These are phyloP conservation scores for Epinephelus cyanopodus DNA, from an alignment of 2,113 vertebrate genomes.

Conservation along the genomic window DNA sequence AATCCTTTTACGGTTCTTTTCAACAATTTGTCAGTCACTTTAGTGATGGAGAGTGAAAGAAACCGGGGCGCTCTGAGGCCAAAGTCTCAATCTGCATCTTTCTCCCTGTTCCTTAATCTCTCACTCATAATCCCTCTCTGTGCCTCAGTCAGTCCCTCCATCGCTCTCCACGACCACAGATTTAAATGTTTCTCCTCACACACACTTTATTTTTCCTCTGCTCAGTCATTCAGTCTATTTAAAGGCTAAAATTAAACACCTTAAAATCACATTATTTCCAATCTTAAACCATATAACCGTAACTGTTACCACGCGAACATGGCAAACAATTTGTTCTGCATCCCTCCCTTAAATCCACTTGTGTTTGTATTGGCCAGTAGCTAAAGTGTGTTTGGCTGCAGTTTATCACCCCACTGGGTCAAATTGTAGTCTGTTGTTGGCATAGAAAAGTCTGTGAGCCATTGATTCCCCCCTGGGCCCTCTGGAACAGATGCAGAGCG, in stretches of 20 bases:
- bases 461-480: conserved; percentile 52
- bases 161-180: conserved; percentile 8
- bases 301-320: neutral
- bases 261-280: conserved; percentile 36
- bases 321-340: conserved; percentile 19
- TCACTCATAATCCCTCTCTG: conserved; percentile 18
- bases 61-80: neutral
- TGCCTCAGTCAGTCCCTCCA: neutral
- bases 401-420: conserved; percentile 69
- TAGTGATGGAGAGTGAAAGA: conserved; percentile 33
- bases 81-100: conserved; percentile 41
- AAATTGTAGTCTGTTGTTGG: conserved; percentile 66
- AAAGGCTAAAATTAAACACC: conserved; percentile 15
- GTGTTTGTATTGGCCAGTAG: conserved; percentile 51
- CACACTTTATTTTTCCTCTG: neutral
- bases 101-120: conserved; percentile 50
- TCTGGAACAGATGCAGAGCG: conserved; percentile 62
- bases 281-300: conserved; percentile 16
- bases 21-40: conserved; percentile 52
- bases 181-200: neutral
- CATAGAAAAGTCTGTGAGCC: conserved; percentile 56
- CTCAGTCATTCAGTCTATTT: conserved; percentile 29
- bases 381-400: conserved; percentile 52
- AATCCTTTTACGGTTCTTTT: conserved; percentile 56
- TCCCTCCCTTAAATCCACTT: conserved; percentile 23